Evolutionary conservation across 2,113 vertebrate species (phyloP), one percentile per base, ranked within the genome.

Genomic region (Lethenteron reissneri): DNA sequence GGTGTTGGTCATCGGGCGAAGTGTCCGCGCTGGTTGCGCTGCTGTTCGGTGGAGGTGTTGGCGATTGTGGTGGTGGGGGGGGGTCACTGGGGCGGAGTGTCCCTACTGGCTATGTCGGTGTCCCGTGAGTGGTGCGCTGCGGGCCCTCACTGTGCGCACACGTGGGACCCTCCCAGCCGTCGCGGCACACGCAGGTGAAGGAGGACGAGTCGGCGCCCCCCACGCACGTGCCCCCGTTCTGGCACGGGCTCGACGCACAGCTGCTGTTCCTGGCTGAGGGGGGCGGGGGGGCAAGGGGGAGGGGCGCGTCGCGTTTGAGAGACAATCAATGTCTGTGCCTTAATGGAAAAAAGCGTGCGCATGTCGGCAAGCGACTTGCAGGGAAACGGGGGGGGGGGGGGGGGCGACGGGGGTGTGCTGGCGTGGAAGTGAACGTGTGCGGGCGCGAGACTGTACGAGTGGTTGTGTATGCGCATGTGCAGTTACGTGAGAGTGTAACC

Each of bases 131-230:
- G 64, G 64, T 25, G 25, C 64, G 9, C n/a, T 25, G 64, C 64
- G 64, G n/a, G 25, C 25, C 69, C 89, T 78, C 84, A 97, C 92
- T 89, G 77, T 88, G 85, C 0, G 84, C 84, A 77, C 92, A 97
- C 62, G 84, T 89, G 41, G 83, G 81, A 72, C 92, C 92, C 76
- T 90, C 83, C 92, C 92, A 97, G 71, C 92, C 92, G 2, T 96
- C 92, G 21, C 87, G 90, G 79, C 92, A 97, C 78, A 95, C 88
- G 76, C 92, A 97, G 9, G 85, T 89, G 79, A 89, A 96, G 71
- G 83, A 78, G 79, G 89, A 96, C 71, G 83, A 78, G 59, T 87
- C 87, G 1, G 86, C 88, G 0, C 80, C 87, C 75, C 89, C 92
- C 57, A 97, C 87, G 0, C 92, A 97, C 0, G 92, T 96, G 13